Base-by-base conservation (phyloP, 1,140 invertebrate genomes). In the Aporrectodea caliginosa region DNA sequence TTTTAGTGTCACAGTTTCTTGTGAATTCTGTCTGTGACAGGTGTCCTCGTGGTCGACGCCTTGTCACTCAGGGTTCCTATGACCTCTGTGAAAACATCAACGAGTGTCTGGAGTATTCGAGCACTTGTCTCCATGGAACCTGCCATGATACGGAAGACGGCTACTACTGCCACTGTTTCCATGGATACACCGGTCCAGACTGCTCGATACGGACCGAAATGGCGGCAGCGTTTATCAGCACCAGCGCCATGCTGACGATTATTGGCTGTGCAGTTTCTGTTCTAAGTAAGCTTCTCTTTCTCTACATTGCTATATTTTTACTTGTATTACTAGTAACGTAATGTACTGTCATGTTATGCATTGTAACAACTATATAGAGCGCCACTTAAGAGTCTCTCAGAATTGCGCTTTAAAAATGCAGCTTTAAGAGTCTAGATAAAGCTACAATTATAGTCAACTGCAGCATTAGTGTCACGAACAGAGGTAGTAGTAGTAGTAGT, bases 81-180 rank as follows among this genome's bases (percentile, higher is more conserved):
- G 75, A 80, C 29, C 43, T 77, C 16, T 84, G 83, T 78, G 70
- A 58, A n/a, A 79, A 82, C 73, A 79, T 82, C 27, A 81, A 84
- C 74, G 82, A 82, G 69, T 84, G 83, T 78, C 68, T 72, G 74
- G 69, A 82, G 31, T 80, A 77, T 43, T 72, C 70, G 6, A 14
- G n/a, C n/a, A 16, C 83, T 6, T 86, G 86, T 92, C 81, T 91
- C 90, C 27, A 82, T 77, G 79, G 80, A 70, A 69, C 83, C 75
- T 79, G 79, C 77, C 35, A 93, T 92, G 86, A 87, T 90, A 81
- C 92, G 93, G 88, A 90, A 91, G 81, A 90, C 92, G 82, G 92
- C 82, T 94, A 93, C 89, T 91, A 91, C 84, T 94, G 93, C 87
- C 88, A 91, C 27, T 97, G 97, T 87, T 93, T 93, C 1, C 92